Evolutionary conservation across 2,888 invertebrate genomes (phyloP), one percentile per base, ranked within the genome.

Genomic region (Choristoneura rosaceana): DNA sequence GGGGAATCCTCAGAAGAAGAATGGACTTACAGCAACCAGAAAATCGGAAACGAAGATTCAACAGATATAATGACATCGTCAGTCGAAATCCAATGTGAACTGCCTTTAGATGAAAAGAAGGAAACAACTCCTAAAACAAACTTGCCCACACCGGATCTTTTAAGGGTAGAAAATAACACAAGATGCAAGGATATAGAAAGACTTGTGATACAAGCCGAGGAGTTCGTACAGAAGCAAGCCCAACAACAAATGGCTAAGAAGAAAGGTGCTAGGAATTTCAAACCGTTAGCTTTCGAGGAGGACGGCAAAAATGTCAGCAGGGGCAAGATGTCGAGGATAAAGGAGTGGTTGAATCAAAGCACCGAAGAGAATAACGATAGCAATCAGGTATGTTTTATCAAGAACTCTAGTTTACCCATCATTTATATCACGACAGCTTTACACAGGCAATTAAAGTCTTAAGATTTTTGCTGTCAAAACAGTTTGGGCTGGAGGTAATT

Each of bases 121-220:
- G 86, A 90, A 41, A 17, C 86, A 69, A 76, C 83, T 25, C 25
- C 25, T 77, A 88, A 82, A n/a, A 91, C 89, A 77, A 55, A 52
- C 9, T 88, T 90, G 1, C 86, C 89, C 0, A 94, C 93, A 4
- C 91, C 92, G 2, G 94, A 94, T 76, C 88, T 95, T 17, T 86
- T 95, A 45, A 92, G 88, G 78, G 87, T 92, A 77, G 87, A 95
- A 73, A 94, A 92, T 78, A 90, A 90, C 58, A 86, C 91, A 4
- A 91, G 94, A 82, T 94, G 95, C 78, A 96, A 96, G 82, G 95
- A 96, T 84, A 96, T 97, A 78, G 96, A 96, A 83, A 95, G 96
- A 87, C 93, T 98, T 74, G 97, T 98, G 74, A 96, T 96, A 79
- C 96, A 97, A 83, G 98, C 97, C 15, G 98, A 98, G 85, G 96